Evolutionary conservation across 2,888 invertebrate species (phyloP), one percentile per base, ranked within the genome.

Genomic region (Embidobia sp.): DNA sequence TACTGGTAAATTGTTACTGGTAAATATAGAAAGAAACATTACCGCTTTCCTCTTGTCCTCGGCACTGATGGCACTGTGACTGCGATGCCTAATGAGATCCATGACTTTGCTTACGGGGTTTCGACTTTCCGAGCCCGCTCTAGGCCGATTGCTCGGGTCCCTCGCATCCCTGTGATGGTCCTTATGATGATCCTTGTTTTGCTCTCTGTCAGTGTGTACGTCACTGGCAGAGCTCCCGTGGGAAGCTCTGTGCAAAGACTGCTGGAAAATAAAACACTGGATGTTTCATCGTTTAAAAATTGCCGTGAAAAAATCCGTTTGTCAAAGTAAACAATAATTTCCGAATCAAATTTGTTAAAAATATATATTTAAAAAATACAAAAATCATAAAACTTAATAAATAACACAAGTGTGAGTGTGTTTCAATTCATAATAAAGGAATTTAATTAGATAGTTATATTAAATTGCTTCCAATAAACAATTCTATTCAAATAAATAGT

Each of bases 31-130:
- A n/a, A n/a, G n/a, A n/a, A n/a, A n/a, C n/a, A n/a, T 92, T 87
- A 94, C 94, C 91, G 93, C 93, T 91, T 93, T 93, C 77, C 93
- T 90, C 86, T 93, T 94, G 82, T 94, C 94, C 75, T 94, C 94
- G 22, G 93, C 92, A 35, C 93, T 92, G 48, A 93, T 92, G 59
- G 93, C 93, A 82, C 93, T 93, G 88, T 94, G 94, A 72, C 94
- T 94, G 81, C 94, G 91, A 89, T 94, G 93, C 70, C 97, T 93
- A 90, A 97, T 97, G 87, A 97, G 94, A 89, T 97, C 97, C 94
- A 96, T 96, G 49, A 97, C 96, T 91, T 96, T 97, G 79, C 95
- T 95, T 91, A 97, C 96, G 1, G 97, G 95, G 83, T 95, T 95
- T 80, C 92, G 90, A 59, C 91, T 91, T 81, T 93, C 92, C 0